Conservation (phyloP, 2,797 vertebrate genomes). For the Selene dorsalis region DNA sequence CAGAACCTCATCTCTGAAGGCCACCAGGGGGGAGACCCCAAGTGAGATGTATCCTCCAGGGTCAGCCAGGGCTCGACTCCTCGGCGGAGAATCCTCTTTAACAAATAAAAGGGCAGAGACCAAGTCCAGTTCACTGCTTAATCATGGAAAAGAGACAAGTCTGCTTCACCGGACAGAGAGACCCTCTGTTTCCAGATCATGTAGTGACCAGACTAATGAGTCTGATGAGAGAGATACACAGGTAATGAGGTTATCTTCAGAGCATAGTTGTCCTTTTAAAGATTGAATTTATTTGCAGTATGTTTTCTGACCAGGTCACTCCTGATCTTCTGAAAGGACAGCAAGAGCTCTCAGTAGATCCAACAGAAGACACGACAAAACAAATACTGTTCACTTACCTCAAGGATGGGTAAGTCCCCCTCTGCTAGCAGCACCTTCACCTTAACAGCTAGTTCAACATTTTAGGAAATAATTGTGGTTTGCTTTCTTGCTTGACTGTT, state of each 20-base stretch:
- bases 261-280: conserved; percentile 21
- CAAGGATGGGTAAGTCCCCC: conserved; percentile 89
- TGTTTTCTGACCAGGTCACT: conserved; percentile 86
- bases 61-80: conserved; percentile 68
- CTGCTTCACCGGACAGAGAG: conserved; percentile 57
- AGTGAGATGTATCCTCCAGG: conserved; percentile 65
- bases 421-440: not conserved
- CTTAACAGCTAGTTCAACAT: not conserved
- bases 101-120: conserved; percentile 51
- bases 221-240: conserved; percentile 74
- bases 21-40: conserved; percentile 37
- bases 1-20: conserved; percentile 67
- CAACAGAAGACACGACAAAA: conserved; percentile 90
- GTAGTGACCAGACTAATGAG: conserved; percentile 49
- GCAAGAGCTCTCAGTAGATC: conserved; percentile 88
- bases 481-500: not conserved
- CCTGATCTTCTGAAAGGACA: conserved; percentile 97
- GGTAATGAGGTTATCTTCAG: conserved; percentile 69
- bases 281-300: conserved; percentile 57
- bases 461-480: conserved; percentile 1
- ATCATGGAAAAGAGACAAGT: conserved; percentile 51
- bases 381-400: conserved; percentile 93
- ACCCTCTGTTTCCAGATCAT: conserved; percentile 33
- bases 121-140: conserved; percentile 30
- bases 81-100: conserved; percentile 48